These are phyloP conservation scores for Eupithecia inturbata DNA, from an alignment of 2,888 invertebrate species.

Conservation along the genomic window DNA sequence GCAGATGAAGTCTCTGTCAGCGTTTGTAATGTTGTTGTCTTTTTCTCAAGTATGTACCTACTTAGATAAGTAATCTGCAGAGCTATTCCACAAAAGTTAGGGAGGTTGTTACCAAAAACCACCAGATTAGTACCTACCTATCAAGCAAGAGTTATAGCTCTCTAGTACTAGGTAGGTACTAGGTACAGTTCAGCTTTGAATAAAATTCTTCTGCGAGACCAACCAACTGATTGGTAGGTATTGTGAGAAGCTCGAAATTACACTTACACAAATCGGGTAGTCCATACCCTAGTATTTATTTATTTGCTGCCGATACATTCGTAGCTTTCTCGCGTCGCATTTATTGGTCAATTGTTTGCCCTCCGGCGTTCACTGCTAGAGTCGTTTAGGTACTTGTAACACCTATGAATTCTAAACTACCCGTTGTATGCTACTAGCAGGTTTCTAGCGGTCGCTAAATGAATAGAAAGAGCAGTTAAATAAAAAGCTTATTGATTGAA, in stretches of 20 bases:
- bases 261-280: neutral
- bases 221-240: neutral
- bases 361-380: slow-evolving; percentile 57
- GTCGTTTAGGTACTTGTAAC: slow-evolving; percentile 70
- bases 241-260: neutral
- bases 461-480: neutral
- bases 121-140: neutral
- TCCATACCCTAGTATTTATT: slow-evolving; percentile 55
- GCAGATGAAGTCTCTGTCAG: neutral
- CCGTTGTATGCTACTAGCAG: slow-evolving; percentile 1
- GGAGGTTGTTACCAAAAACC: neutral
- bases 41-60: too few species aligned
- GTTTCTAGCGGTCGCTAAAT: slow-evolving; percentile 1
- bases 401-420: slow-evolving; percentile 47
- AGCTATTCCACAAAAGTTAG: too few species aligned
- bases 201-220: neutral
- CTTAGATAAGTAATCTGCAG: neutral
- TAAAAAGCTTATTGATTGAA: neutral
- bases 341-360: slow-evolving; percentile 82
- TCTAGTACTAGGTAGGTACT: neutral
- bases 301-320: slow-evolving; percentile 75
- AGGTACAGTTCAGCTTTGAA: neutral
- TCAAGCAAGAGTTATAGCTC: neutral
- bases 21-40: neutral
- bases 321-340: slow-evolving; percentile 74